Base-by-base conservation (phyloP, 2,797 vertebrate genomes). In the Acropternis orthonyx region DNA sequence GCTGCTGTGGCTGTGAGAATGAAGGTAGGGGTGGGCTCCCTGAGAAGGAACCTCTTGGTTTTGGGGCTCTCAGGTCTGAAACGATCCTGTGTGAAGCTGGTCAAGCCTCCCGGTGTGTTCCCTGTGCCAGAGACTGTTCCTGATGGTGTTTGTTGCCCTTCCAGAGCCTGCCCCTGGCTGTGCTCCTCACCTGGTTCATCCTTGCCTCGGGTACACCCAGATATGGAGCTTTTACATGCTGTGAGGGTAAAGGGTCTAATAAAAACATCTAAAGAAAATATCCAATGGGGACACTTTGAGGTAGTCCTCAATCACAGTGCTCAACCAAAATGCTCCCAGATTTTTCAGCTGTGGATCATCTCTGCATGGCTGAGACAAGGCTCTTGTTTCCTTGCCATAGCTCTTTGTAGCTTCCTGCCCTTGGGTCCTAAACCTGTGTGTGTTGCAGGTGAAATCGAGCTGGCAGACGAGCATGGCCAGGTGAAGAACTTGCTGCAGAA, bases 401-500 rank as follows among this genome's bases (percentile, higher is more conserved):
- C 16, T n/a, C 4, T n/a, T 13, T 3, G 11, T 7, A 15, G 30
- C 51, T 51, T n/a, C 37, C 30, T 51, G 72, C 10, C 44, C 21
- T 62, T 62, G 44, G n/a, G n/a, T 39, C 34, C 51, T 78, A 30
- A 55, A 10, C 14, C 41, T 51, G 27, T 62, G 9, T 41, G 21
- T 52, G 28, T 82, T 96, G 26, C 85, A 97, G 97, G 63, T 27
- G 94, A 94, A 36, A 67, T 93, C 13, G 82, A 96, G 24, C 32
- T 96, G 75, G 89, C 93, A 28, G 96, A 95, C 15, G 90, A 88
- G 49, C 93, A 6, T 21, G 94, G 91, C 32, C 95, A 92, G 30
- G 85, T 94, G 61, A 96, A 95, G 74, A 75, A 92, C 32, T 78
- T 97, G 37, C 77, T 88, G 43, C 85, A 95, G 76, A 91, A 94